A percentile compares a stretch with the other conserved stretches of the same genome.
phyloP scores from a whole-genome alignment of 2,113 vertebrate species.

The Oenanthe oenanthe region DNA sequence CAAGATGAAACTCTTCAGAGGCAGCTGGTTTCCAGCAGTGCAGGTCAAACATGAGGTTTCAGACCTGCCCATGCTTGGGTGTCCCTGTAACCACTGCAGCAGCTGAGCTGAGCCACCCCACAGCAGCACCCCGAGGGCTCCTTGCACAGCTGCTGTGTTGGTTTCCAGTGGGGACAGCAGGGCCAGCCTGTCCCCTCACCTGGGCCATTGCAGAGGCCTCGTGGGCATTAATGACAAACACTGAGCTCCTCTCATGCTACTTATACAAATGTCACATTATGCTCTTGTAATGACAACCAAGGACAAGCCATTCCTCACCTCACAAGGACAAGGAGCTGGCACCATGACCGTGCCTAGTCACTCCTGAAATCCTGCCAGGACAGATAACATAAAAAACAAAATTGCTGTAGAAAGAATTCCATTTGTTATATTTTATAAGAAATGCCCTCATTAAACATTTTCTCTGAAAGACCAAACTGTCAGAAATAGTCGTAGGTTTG shows the following conservation, averaged over 20 bases:
- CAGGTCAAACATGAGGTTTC: neutral
- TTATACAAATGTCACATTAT: conserved; percentile 3
- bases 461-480: conserved; percentile 25
- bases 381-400: neutral
- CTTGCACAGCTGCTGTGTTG: neutral
- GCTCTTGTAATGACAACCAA: neutral
- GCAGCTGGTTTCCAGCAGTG: neutral
- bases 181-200: neutral
- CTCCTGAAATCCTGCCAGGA: conserved; percentile 25
- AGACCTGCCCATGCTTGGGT: neutral
- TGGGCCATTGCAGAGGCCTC: neutral
- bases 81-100: neutral
- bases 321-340: conserved; percentile 27
- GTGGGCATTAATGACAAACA: neutral
- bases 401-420: neutral
- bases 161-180: neutral
- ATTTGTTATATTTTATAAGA: conserved; percentile 33
- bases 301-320: conserved; percentile 19
- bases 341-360: neutral
- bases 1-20: neutral
- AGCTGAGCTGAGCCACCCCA: neutral
- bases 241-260: neutral
- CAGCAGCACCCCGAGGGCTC: neutral
- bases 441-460: conserved; percentile 27
- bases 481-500: conserved; percentile 1